Conservation (phyloP, 2,797 vertebrate species). For the Neosalanx taihuensis region DNA sequence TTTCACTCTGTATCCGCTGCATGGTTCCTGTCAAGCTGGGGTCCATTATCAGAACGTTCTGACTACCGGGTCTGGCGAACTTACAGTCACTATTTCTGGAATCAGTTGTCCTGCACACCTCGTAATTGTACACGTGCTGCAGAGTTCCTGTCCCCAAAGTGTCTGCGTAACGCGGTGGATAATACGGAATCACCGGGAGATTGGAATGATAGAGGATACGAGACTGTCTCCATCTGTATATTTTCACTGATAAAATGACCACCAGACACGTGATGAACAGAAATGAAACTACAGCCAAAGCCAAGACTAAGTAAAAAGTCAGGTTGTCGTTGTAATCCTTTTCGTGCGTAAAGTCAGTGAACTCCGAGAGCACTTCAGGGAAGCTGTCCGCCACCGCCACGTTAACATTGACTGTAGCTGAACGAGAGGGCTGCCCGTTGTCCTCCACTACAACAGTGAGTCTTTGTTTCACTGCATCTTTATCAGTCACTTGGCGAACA, state of each 20-base stretch:
- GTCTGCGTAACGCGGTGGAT: constrained; percentile 48
- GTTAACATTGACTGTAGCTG: constrained; percentile 51
- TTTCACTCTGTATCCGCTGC: constrained; percentile 2
- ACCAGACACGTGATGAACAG: constrained; percentile 33
- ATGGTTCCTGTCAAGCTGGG: constrained; percentile 28
- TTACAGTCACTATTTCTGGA: constrained; percentile 43
- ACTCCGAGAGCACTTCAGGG: constrained; percentile 17
- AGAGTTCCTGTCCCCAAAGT: constrained; percentile 38
- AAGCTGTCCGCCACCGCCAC: constrained; percentile 9
- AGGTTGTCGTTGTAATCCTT: constrained; percentile 16
- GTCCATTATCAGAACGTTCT: constrained; percentile 33
- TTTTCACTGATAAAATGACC: constrained; percentile 37
- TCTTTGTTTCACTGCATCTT: constrained; percentile 64
- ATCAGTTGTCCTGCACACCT: constrained; percentile 40
- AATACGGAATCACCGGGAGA: constrained; percentile 49
- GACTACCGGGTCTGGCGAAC: constrained; percentile 21
- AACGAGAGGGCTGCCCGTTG: constrained; percentile 40
- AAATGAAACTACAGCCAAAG: constrained; percentile 24
- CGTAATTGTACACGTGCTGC: constrained; percentile 42
- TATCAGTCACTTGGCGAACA: constrained; percentile 55
- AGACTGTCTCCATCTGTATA: constrained; percentile 26
- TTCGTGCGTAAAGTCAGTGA: constrained; percentile 15
- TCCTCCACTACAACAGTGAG: constrained; percentile 57
- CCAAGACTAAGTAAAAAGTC: constrained; percentile 32
- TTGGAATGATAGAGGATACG: constrained; percentile 39